Conservation (phyloP, 1,140 invertebrate species). For the Caenorhabditis inopinata region DNA sequence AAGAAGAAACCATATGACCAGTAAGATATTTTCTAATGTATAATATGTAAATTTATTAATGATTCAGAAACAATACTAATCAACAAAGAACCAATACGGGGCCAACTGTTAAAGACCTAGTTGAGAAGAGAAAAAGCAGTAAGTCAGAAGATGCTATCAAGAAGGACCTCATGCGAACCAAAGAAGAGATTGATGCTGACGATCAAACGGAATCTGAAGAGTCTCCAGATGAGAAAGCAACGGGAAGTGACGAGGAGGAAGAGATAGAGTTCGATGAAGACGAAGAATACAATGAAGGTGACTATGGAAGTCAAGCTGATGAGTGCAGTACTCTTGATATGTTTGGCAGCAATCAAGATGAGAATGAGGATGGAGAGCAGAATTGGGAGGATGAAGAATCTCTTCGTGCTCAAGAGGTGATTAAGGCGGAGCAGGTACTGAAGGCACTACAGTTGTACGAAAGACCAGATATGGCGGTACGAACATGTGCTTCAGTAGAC, state of each 20-base stretch:
- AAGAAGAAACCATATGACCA: slow-evolving; percentile 41
- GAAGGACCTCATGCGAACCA: not conserved
- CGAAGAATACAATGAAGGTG: slow-evolving; percentile 11
- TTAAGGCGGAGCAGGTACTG: not conserved
- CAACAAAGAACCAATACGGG: slow-evolving; percentile 10
- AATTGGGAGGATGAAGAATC: not conserved
- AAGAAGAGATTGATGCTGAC: not conserved
- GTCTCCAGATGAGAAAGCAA: not conserved
- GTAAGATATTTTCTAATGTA: not conserved
- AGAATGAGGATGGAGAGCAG: not conserved
- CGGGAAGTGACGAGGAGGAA: not conserved
- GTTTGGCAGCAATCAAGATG: not conserved
- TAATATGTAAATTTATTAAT: not conserved
- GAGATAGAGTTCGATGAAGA: not conserved
- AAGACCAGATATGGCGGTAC: not conserved
- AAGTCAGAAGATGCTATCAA: not conserved
- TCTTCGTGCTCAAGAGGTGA: too few species aligned
- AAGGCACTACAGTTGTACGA: not conserved
- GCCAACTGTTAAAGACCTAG: not conserved
- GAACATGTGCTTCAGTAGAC: not conserved
- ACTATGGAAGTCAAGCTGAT: not conserved
- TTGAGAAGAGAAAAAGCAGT: not conserved
- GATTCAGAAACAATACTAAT: not conserved
- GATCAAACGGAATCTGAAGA: slow-evolving; percentile 1
- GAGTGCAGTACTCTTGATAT: not conserved